Evolutionary conservation across 1,140 invertebrate species (phyloP), one percentile per base, ranked within the genome.

Genomic region (Eueides isabella): DNA sequence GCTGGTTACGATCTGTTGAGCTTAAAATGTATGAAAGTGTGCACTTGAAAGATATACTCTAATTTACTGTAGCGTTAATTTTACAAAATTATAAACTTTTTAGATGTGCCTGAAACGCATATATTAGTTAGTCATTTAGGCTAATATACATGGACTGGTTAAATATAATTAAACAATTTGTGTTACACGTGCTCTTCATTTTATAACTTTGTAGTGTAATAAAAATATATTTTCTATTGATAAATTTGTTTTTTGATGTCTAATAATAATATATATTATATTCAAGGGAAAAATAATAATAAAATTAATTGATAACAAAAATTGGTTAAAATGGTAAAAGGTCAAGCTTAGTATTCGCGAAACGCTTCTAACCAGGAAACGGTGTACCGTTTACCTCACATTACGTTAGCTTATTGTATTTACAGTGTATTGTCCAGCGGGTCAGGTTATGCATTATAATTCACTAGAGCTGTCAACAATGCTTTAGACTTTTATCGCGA

Each of bases 381-480:
- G 72, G 78, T 82, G 76, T 82, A 88, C 87, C 83, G 81, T 87
- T 89, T 89, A 90, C 85, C 83, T 87, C 76, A 85, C 80, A 84
- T 91, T 87, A 85, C 83, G 81, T 83, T 85, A 64, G 86, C 85
- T 85, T 83, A 88, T 88, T 88, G 85, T 90, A 80, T 86, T 85
- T 82, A 83, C 80, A 66, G 75, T 68, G 80, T 86, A 88, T 89
- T 86, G 86, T 91, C 82, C 70, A 71, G 41, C 69, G 72, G 74
- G 77, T 82, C 71, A 81, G 70, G 84, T 72, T 80, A 71, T 80
- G 82, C 82, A 89, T 88, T 85, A 81, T 82, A 87, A 86, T 83
- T 71, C 71, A 33, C 67, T 16, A 74, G 55, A 29, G 71, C 74
- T 76, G 29, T 33, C 66, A 69, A 69, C 55, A 68, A 61, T 55